Evolutionary conservation across 2,797 vertebrate species (phyloP), one percentile per base, ranked within the genome.

Genomic region (Momotus momota): DNA sequence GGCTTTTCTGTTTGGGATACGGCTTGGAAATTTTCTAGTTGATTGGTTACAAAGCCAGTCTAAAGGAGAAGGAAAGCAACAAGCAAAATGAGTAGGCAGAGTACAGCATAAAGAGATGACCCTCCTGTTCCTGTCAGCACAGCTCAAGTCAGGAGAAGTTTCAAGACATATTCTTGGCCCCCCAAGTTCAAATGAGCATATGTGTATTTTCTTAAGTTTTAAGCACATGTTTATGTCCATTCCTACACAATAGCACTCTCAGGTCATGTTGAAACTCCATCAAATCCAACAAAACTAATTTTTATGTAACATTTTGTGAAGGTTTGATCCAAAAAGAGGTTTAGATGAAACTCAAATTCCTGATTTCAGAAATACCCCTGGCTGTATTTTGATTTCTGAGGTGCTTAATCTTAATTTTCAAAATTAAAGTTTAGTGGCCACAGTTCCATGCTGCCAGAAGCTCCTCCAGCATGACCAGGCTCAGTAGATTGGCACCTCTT

Each of bases 1-100:
- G 85, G 57, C 89, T 96, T 91, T 95, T 31, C 79, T 81, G 13
- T 20, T 27, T 84, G 81, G 66, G 60, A 64, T 60, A 45, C 60
- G 41, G 81, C 38, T 87, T 45, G 26, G 61, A 71, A 51, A 80
- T 60, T 57, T 81, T 90, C 86, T 78, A 69, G 15, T 17, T 66
- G 29, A 16, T 70, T 62, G 27, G 57, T 66, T 84, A 60, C 23
- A 62, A 41, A 0, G 14, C 31, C 65, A 22, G 52, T 80, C 70
- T 64, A 79, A 69, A 80, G 70, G 52, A 86, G 69, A 73, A 71
- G 51, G 18, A 35, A 86, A 92, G 77, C 23, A 67, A 72, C 13
- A 21, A 41, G 18, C 52, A 46, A 71, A 89, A 80, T 16, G 29
- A 60, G n/a, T 18, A 66, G 88, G 18, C 6, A 54, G 38, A 55